Evolutionary conservation across 2,797 vertebrate species (phyloP), one percentile per base, ranked within the genome.

Genomic region (Coreius guichenoti): DNA sequence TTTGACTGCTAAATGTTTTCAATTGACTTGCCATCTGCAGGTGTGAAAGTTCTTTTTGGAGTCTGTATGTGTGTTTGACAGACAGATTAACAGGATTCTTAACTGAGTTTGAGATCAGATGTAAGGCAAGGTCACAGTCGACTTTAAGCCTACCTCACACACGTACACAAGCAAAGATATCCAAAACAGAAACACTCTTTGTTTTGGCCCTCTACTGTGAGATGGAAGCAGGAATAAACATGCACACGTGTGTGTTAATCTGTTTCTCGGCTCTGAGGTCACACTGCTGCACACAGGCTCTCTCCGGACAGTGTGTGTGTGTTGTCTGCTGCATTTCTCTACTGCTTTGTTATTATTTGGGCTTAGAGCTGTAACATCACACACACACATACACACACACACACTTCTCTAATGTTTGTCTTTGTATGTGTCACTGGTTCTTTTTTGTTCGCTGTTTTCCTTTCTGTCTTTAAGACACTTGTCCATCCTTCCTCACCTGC

Each of bases 71-170:
- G 49, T 68, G 21, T 79, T 70, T 47, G 67, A 31, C 61, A 16
- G n/a, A 19, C 75, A 79, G 63, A 56, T 78, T 56, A 84, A 78
- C 47, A 31, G 33, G 73, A 39, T 54, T 68, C 45, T 67, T 72
- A 82, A 58, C 76, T 49, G 29, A 29, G 23, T 26, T 54, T 31
- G 39, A 36, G 51, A 73, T 86, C 61, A 68, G 61, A 51, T 86
- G 43, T 33, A 81, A 81, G 43, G 54, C 70, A 76, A 86, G 78
- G 72, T 68, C 79, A 80, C 43, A 49, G 61, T 74, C 31, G 23
- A 54, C 70, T 65, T 49, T 86, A 75, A 75, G 17, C 85, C 39
- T n/a, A 45, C 45, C 72, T 93, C 92, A 89, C 89, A 91, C 90
- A 91, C 87, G 91, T 87, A 91, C 73, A 88, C 91, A 82, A 72